A percentile compares a stretch with the other conserved stretches of the same genome.
These are phyloP conservation scores for Discoglossus pictus DNA, from an alignment of 2,797 vertebrate genomes.

Conservation along the genomic window DNA sequence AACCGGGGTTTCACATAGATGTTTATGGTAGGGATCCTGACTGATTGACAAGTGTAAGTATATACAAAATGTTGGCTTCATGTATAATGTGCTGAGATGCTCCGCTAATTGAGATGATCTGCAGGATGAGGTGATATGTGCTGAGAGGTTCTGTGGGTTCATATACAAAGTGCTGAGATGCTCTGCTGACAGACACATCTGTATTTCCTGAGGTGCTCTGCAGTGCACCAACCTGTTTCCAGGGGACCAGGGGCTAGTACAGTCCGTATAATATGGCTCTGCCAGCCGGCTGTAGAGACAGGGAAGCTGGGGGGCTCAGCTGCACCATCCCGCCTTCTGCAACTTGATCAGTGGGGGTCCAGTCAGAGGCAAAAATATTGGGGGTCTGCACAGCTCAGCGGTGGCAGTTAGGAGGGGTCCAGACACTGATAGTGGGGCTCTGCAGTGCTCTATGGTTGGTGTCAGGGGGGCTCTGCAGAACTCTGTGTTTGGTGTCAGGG, in stretches of 20 bases:
- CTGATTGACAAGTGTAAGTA: too few relatives aligned
- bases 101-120: not conserved
- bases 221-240: conserved; percentile 70
- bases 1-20: too few relatives aligned
- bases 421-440: too few relatives aligned
- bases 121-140: not conserved
- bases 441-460: conserved; percentile 61
- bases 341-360: conserved; percentile 57
- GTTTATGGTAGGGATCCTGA: too few relatives aligned
- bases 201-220: not conserved
- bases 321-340: conserved; percentile 92
- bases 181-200: too few relatives aligned
- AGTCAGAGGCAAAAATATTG: conserved; percentile 24
- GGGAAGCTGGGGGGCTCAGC: conserved; percentile 85
- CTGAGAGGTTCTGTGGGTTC: not conserved
- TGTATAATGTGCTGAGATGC: too few relatives aligned
- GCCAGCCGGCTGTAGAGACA: conserved; percentile 76
- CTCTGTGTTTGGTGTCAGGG: conserved; percentile 51
- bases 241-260: conserved; percentile 81
- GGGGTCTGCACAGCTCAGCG: conserved; percentile 84
- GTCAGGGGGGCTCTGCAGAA: conserved; percentile 69
- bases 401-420: conserved; percentile 84
- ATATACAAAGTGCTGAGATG: conserved; percentile 5
- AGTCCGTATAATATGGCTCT: conserved; percentile 87
- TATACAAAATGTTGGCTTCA: too few relatives aligned